These are phyloP conservation scores for Cladopsammia gracilis DNA, from an alignment of 64 coral and sea anemone genomes.

Conservation along the genomic window DNA sequence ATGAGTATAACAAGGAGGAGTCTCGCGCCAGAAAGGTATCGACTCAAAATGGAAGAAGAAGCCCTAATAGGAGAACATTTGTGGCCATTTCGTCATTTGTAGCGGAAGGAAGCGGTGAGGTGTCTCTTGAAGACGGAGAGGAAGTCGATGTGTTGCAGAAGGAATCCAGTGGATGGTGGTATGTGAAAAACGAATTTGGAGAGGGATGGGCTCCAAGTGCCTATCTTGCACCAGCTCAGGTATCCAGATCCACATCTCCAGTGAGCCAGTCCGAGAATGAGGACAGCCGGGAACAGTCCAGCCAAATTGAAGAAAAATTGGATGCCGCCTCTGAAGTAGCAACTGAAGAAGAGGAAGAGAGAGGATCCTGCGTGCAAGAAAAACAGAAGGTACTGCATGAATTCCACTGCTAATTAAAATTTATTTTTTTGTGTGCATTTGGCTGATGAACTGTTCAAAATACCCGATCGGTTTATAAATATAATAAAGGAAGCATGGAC, in stretches of 20 bases:
- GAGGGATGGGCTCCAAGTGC: constrained; percentile 39
- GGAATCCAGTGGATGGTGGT: constrained; percentile 48
- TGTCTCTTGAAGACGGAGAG: constrained; percentile 17
- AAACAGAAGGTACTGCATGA: background rate
- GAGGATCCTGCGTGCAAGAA: background rate
- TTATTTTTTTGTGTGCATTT: too few relatives aligned
- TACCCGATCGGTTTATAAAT: too few relatives aligned
- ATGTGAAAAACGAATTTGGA: constrained; percentile 5
- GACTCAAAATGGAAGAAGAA: background rate
- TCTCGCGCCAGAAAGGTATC: constrained; percentile 6
- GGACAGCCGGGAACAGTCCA: background rate
- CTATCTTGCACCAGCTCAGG: background rate
- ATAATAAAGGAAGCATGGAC: too few relatives aligned
- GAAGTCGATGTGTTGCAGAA: constrained; percentile 28
- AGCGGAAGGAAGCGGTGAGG: constrained; percentile 15
- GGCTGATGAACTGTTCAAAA: too few relatives aligned
- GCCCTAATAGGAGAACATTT: background rate
- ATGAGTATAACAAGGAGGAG: background rate
- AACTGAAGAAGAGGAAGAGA: background rate
- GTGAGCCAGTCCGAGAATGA: background rate
- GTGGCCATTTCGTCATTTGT: background rate
- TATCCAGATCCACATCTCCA: constrained; percentile 16
- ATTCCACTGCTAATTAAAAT: too few relatives aligned
- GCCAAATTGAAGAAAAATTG: background rate
- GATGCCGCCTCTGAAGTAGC: background rate